Evolutionary conservation across 2,113 vertebrate genomes (phyloP).

Genomic region (Acrocephalus kingi): DNA sequence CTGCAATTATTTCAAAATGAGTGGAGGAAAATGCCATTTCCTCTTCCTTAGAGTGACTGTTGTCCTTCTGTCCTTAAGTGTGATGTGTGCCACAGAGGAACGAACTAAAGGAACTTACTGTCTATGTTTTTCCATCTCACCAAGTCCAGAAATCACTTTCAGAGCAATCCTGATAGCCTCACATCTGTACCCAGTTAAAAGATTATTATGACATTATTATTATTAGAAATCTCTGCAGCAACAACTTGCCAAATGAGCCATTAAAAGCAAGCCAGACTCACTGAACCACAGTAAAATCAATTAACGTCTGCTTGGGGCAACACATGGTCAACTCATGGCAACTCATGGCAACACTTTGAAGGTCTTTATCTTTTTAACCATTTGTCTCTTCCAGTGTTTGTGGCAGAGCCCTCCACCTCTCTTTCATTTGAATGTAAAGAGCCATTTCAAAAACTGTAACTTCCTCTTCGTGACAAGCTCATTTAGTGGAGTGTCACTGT

Average conservation of each 20-base stretch:
- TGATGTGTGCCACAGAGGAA: background rate
- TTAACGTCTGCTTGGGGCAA: slow-evolving; percentile 30
- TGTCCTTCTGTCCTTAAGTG: background rate
- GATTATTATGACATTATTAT: slow-evolving; percentile 21
- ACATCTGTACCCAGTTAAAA: background rate
- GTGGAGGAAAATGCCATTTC: background rate
- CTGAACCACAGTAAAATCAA: slow-evolving; percentile 43
- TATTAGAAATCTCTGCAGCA: background rate
- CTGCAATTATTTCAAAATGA: background rate
- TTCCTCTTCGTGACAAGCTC: background rate
- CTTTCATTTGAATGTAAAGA: background rate
- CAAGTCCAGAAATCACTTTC: background rate
- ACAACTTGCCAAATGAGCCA: background rate
- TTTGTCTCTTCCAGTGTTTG: background rate
- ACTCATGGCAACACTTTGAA: background rate
- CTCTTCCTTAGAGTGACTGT: background rate
- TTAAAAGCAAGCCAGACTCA: slow-evolving; percentile 11
- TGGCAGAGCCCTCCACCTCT: background rate
- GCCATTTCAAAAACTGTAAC: background rate
- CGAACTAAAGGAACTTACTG: background rate
- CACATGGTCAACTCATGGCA: background rate
- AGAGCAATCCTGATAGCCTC: background rate
- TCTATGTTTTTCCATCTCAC: background rate
- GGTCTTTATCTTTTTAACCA: slow-evolving; percentile 30
- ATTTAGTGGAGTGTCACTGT: background rate